Conservation (phyloP, 2,888 invertebrate species). For the Dasypogon diadema region DNA sequence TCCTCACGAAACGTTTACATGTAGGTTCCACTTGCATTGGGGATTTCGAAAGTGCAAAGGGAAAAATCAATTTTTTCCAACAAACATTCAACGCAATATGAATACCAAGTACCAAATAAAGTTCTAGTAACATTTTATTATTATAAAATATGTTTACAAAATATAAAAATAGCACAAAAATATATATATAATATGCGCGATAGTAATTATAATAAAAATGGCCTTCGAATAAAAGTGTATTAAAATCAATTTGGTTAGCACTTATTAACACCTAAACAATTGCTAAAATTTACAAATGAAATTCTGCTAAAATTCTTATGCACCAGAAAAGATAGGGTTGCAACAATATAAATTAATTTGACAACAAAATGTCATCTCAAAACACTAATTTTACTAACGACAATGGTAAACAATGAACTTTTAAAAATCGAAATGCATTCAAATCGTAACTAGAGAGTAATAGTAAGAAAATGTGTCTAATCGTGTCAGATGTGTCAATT, state of each 20-base stretch:
- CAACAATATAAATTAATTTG: no score
- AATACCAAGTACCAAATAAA: no score
- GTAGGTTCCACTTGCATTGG: no score
- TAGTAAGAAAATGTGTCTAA: no score
- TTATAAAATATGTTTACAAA: constrained; percentile 42
- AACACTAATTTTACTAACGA: neutral
- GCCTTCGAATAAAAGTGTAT: constrained; percentile 35
- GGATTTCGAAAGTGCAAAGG: no score
- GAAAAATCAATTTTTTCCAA: no score
- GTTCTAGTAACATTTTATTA: constrained; percentile 20
- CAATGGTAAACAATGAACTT: no score
- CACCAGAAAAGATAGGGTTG: neutral
- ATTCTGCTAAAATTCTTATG: neutral
- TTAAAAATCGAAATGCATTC: no score
- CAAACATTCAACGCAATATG: no score
- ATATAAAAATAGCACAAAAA: constrained; percentile 49
- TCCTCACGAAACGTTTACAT: no score
- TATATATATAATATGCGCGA: constrained; percentile 31
- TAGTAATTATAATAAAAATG: constrained; percentile 23
- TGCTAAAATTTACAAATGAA: constrained; percentile 1
- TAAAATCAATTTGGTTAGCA: constrained; percentile 37
- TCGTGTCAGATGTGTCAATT: no score
- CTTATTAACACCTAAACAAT: constrained; percentile 30
- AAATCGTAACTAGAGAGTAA: no score
- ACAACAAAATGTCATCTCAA: neutral